phyloP scores from a whole-genome alignment of 2,888 invertebrate species.

The Tenthredo livida region DNA sequence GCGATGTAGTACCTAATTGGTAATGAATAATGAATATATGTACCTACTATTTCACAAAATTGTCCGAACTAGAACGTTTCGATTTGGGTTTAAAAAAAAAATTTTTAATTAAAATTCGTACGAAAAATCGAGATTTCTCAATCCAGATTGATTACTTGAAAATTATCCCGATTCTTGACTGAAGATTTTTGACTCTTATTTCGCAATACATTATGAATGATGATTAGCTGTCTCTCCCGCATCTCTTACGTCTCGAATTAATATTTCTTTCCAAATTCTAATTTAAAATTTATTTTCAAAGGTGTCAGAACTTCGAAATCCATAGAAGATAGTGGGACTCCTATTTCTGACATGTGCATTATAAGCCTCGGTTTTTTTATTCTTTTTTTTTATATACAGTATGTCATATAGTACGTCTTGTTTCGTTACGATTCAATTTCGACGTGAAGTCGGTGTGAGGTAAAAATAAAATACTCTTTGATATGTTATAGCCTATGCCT shows the following conservation, averaged over 20 bases:
- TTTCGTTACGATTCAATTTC: background rate
- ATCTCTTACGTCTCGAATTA: background rate
- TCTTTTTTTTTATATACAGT: background rate
- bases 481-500: background rate
- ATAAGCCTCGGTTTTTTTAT: background rate
- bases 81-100: too few species aligned
- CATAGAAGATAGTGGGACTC: background rate
- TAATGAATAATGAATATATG: too few species aligned
- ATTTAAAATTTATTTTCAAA: background rate
- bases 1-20: background rate
- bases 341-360: background rate
- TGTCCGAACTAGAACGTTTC: background rate
- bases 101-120: too few species aligned
- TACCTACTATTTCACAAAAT: background rate
- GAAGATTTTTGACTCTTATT: background rate
- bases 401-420: background rate
- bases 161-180: background rate
- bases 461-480: constrained; percentile 33
- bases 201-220: too few species aligned
- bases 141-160: background rate
- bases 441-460: background rate
- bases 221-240: too few species aligned
- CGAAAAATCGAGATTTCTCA: background rate
- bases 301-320: background rate
- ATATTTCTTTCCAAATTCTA: background rate